Conservation (phyloP, 2,888 invertebrate species). For the Drosophila yooni region DNA sequence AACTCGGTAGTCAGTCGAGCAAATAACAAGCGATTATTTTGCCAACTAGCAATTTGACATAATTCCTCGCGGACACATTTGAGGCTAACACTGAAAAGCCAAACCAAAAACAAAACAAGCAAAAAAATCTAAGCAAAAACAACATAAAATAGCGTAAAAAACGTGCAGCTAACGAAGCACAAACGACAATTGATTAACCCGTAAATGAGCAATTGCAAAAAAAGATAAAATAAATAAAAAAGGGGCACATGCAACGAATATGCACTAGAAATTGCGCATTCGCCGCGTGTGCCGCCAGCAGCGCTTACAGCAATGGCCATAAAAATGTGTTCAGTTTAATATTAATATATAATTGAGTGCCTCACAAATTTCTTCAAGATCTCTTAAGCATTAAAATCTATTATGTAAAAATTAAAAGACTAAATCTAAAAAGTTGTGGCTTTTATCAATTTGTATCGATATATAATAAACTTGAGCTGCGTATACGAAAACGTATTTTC, state of each 20-base stretch:
- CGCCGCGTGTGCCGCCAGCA: conserved; percentile 36
- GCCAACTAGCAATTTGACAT: conserved; percentile 62
- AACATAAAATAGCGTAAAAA: conserved; percentile 39
- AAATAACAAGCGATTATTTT: conserved; percentile 56
- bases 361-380: neutral
- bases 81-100: conserved; percentile 41
- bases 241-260: conserved; percentile 36
- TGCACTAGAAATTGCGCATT: conserved; percentile 56
- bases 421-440: neutral
- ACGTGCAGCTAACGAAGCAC: conserved; percentile 72
- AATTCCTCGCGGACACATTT: conserved; percentile 47
- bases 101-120: conserved; percentile 29
- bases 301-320: conserved; percentile 26
- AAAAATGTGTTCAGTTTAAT: conserved; percentile 11
- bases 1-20: conserved; percentile 54
- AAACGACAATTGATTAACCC: conserved; percentile 69
- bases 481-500: neutral
- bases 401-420: neutral
- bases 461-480: neutral
- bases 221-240: neutral
- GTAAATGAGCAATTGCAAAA: conserved; percentile 34
- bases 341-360: neutral
- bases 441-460: neutral
- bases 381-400: neutral
- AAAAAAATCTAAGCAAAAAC: conserved; percentile 6